A percentile compares a stretch with the other conserved stretches of the same genome.
These are phyloP conservation scores for Salvator merianae DNA, from an alignment of 2,113 vertebrate genomes.

Conservation along the genomic window DNA sequence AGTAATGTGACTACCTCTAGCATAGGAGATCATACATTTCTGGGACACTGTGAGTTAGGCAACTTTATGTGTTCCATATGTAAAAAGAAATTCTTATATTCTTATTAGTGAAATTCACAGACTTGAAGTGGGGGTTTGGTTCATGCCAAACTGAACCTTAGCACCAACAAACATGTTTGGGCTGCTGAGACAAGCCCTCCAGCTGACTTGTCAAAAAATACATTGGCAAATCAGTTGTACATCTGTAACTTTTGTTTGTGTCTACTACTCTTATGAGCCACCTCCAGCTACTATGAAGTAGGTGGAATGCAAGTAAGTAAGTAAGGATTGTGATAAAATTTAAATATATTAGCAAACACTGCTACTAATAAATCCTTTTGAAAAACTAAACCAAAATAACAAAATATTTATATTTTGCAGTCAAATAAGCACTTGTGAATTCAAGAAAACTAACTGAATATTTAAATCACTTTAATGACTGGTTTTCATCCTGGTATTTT, in stretches of 20 bases:
- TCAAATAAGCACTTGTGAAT: slow-evolving; percentile 27
- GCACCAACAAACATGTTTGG: too few species aligned
- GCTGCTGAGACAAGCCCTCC: too few species aligned
- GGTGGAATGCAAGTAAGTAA: too few species aligned
- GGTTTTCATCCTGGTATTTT: slow-evolving; percentile 21
- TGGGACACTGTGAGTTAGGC: neutral
- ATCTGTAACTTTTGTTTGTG: neutral
- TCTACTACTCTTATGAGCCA: too few species aligned
- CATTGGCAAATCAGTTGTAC: neutral
- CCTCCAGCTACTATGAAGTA: too few species aligned
- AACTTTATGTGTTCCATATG: neutral
- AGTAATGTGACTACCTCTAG: too few species aligned
- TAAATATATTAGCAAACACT: neutral
- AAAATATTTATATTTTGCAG: slow-evolving; percentile 14
- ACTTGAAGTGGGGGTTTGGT: too few species aligned
- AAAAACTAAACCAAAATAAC: neutral
- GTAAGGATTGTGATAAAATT: neutral
- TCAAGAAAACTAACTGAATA: slow-evolving; percentile 9
- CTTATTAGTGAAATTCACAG: too few species aligned
- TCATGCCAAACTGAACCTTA: too few species aligned
- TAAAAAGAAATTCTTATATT: too few species aligned
- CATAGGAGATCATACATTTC: too few species aligned
- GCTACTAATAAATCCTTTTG: neutral
- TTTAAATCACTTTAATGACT: slow-evolving; percentile 26
- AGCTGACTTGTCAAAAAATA: neutral